These are phyloP conservation scores for Polylopha cassiicola DNA, from an alignment of 2,888 invertebrate genomes.

Conservation along the genomic window DNA sequence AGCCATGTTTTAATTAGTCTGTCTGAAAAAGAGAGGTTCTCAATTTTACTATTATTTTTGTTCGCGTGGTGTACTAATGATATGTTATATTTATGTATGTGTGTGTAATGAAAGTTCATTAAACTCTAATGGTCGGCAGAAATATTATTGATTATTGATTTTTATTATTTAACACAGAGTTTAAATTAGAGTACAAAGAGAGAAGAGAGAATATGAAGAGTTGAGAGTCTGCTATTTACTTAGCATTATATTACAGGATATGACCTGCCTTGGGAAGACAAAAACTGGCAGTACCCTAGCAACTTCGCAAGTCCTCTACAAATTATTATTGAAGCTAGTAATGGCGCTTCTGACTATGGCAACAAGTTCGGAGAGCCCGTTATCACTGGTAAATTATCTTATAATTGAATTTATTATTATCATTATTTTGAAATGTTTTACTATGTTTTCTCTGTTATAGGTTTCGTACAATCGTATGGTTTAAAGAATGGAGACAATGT, in stretches of 20 bases:
- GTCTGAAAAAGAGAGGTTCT: too few relatives aligned
- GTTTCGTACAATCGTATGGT: conserved; percentile 95
- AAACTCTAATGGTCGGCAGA: neutral
- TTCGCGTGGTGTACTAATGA: too few relatives aligned
- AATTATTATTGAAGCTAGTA: conserved; percentile 95
- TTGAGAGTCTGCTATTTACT: too few relatives aligned
- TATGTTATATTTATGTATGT: too few relatives aligned
- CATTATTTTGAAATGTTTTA: neutral
- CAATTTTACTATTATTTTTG: too few relatives aligned
- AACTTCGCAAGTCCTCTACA: conserved; percentile 94
- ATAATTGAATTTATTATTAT: neutral
- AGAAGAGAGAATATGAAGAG: too few relatives aligned
- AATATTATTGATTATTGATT: too few relatives aligned
- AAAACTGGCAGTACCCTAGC: conserved; percentile 83
- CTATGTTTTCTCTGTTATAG: conserved; percentile 54
- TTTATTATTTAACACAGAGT: conserved; percentile 3
- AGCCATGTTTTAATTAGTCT: too few relatives aligned
- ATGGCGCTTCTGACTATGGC: conserved; percentile 99
- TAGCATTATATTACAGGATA: conserved; percentile 79
- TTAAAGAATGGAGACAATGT: conserved; percentile 79
- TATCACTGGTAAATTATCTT: conserved; percentile 66
- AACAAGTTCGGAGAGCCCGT: conserved; percentile 99
- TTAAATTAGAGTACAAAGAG: too few relatives aligned
- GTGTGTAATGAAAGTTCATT: too few relatives aligned
- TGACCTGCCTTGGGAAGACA: conserved; percentile 90